Percentiles rank a stretch among this genome's conserved stretches.
Conservation (phyloP, 2,113 vertebrate species). For the Polyodon spathula region DNA sequence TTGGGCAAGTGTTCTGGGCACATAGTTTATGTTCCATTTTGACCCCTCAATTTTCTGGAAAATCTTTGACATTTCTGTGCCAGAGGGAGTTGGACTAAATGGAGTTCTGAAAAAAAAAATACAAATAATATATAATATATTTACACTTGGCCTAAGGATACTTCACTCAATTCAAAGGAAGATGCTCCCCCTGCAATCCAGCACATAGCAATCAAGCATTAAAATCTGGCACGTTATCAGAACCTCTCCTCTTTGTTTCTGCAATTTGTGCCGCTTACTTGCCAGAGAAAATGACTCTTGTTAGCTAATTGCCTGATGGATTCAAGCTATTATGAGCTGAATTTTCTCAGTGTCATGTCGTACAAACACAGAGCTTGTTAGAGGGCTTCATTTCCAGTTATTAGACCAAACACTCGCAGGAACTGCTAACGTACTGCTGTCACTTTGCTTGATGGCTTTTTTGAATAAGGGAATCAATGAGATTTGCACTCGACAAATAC, state of each 20-base stretch:
- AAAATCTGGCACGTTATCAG: neutral
- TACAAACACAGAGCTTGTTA: neutral
- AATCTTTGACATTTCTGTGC: no score
- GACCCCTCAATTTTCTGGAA: no score
- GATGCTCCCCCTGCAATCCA: neutral
- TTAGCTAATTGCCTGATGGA: slow-evolving; percentile 13
- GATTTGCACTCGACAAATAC: no score
- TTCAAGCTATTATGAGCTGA: slow-evolving; percentile 7
- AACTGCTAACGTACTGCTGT: slow-evolving; percentile 5
- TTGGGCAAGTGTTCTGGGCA: no score
- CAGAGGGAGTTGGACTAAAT: no score
- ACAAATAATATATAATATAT: no score
- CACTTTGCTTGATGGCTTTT: slow-evolving; percentile 7
- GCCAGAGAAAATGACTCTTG: neutral
- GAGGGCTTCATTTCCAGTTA: slow-evolving; percentile 1
- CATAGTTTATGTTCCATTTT: no score
- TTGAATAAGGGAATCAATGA: no score
- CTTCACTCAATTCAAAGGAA: neutral
- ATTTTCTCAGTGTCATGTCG: neutral
- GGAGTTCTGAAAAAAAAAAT: no score
- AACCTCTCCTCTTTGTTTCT: neutral
- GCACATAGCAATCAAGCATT: neutral
- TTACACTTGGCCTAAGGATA: no score
- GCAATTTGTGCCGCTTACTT: neutral
- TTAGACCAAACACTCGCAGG: slow-evolving; percentile 13